phyloP scores from a whole-genome alignment of 2,113 vertebrate genomes.

The Malurus melanocephalus region DNA sequence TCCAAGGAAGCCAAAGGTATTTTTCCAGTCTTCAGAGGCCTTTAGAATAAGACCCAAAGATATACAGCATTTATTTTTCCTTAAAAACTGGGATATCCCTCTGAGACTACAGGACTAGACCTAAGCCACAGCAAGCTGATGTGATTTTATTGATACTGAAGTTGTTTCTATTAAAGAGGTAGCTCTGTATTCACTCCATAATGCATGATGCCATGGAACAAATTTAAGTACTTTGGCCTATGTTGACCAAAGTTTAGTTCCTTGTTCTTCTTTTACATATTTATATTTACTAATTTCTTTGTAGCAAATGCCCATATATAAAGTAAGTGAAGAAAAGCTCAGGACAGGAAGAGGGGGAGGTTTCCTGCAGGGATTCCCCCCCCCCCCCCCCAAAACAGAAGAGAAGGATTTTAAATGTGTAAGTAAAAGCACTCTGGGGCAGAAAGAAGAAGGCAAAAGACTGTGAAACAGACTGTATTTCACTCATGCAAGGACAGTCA shows the following conservation, averaged over 20 bases:
- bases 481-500: not conserved
- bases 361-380: not conserved
- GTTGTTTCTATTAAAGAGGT: not conserved
- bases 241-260: not conserved
- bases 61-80: not conserved
- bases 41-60: not conserved
- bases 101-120: not conserved
- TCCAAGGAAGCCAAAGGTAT: not conserved
- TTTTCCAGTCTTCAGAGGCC: not conserved
- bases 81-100: not conserved
- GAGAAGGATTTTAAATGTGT: not conserved
- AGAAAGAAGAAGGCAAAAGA: not conserved
- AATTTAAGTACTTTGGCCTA: not conserved
- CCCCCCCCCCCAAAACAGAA: not conserved
- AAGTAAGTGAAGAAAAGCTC: not conserved
- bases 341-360: not conserved
- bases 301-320: not conserved
- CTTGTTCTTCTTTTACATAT: not conserved
- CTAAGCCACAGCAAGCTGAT: not conserved
- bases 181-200: not conserved
- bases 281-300: not conserved
- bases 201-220: not conserved
- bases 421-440: not conserved
- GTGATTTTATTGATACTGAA: not conserved
- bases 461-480: not conserved